These are phyloP conservation scores for Drosophila incognita DNA, from an alignment of 2,888 invertebrate genomes.

Conservation along the genomic window DNA sequence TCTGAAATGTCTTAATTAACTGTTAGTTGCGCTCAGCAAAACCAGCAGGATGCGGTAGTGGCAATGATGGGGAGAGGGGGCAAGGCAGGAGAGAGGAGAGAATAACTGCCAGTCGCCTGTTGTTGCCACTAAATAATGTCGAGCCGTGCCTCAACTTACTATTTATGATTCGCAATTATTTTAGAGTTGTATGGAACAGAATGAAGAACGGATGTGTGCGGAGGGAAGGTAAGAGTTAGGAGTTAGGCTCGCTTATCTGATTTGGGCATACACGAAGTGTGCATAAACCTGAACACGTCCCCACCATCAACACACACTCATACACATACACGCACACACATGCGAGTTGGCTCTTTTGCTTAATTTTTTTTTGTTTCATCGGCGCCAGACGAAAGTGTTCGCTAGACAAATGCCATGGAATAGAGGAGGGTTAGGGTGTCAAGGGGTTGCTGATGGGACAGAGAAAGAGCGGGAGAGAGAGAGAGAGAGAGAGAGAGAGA, in stretches of 20 bases:
- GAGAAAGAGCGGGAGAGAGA: not conserved
- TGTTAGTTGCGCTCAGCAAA: conserved; percentile 66
- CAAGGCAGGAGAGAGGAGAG: not conserved
- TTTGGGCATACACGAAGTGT: conserved; percentile 66
- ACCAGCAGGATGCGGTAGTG: conserved; percentile 20
- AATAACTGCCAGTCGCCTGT: conserved; percentile 42
- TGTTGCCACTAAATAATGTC: conserved; percentile 69
- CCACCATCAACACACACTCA: conserved; percentile 20
- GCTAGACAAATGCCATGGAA: conserved; percentile 63
- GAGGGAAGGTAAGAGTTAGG: not conserved
- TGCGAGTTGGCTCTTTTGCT: conserved; percentile 24
- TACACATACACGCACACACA: conserved; percentile 23
- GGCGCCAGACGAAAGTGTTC: conserved; percentile 72
- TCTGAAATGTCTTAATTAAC: conserved; percentile 74
- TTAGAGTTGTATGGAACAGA: conserved; percentile 21
- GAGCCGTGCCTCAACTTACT: conserved; percentile 57
- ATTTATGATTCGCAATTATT: conserved; percentile 78
- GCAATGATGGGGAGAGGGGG: not conserved
- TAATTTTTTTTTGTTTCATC: conserved; percentile 36
- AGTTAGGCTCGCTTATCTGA: conserved; percentile 65
- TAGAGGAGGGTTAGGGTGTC: not conserved
- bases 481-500: not conserved
- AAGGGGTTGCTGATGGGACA: conserved; percentile 15
- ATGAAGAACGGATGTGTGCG: not conserved
- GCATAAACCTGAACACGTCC: conserved; percentile 58